Percentiles rank a stretch among this genome's conserved stretches.
These are phyloP conservation scores for Pecten maximus DNA, from an alignment of 2,888 invertebrate genomes.

Conservation along the genomic window DNA sequence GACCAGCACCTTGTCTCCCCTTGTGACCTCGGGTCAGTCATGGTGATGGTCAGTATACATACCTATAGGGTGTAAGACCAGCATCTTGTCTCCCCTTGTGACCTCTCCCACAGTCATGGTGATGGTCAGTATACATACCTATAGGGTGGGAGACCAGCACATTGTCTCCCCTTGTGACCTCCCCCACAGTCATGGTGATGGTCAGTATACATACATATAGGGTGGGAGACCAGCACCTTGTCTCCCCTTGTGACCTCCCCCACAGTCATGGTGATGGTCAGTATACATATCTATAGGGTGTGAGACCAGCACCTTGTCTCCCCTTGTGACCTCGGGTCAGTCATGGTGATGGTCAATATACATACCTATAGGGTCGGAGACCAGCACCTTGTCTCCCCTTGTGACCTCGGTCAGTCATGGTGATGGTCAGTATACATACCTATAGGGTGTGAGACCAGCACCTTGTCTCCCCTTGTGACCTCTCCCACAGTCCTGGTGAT, in stretches of 20 bases:
- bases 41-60: not conserved
- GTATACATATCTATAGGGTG: no score
- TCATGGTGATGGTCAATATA: not conserved
- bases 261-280: conserved; percentile 55
- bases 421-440: conserved; percentile 53
- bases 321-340: no score
- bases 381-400: conserved; percentile 46
- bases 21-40: no score
- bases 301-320: no score
- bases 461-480: conserved; percentile 51
- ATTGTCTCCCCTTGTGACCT: not conserved
- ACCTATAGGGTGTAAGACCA: conserved; percentile 66
- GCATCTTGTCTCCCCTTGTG: not conserved
- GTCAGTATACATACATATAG: no score
- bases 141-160: conserved; percentile 63
- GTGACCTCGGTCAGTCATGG: not conserved
- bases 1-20: conserved; percentile 52
- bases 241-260: conserved; percentile 54
- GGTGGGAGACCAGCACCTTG: no score
- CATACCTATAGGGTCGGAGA: conserved; percentile 61
- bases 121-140: conserved; percentile 53
- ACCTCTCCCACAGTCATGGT: no score
- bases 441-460: conserved; percentile 63
- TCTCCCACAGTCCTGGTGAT: conserved; percentile 57
- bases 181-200: no score